Conservation (phyloP, 2,888 invertebrate genomes). For the Electrophaes corylata region DNA sequence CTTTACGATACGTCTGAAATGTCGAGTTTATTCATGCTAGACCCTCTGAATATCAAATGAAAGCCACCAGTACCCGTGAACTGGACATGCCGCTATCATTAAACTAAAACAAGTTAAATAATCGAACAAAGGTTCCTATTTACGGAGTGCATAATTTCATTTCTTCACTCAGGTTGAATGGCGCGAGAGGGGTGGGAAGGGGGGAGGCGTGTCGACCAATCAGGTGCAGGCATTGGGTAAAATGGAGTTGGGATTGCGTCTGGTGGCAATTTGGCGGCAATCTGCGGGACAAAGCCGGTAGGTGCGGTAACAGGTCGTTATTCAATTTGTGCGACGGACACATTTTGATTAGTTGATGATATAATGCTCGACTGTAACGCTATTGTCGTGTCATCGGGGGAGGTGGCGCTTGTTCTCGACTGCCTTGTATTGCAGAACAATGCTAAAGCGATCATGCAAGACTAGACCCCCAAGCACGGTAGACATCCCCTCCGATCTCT, state of each 20-base stretch:
- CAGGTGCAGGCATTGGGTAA: slow-evolving; percentile 73
- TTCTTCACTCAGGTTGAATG: slow-evolving; percentile 53
- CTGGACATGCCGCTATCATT: slow-evolving; percentile 46
- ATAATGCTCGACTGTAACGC: slow-evolving; percentile 62
- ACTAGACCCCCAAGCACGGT: no score
- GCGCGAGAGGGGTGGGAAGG: slow-evolving; percentile 43
- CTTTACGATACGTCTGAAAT: no score
- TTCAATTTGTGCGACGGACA: slow-evolving; percentile 78
- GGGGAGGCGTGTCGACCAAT: slow-evolving; percentile 75
- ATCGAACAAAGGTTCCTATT: slow-evolving; percentile 70
- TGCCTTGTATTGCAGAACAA: background rate
- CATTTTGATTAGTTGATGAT: slow-evolving; percentile 74
- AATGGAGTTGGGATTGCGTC: slow-evolving; percentile 74
- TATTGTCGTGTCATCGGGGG: slow-evolving; percentile 43
- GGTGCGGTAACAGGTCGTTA: slow-evolving; percentile 76
- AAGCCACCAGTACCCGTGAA: slow-evolving; percentile 24
- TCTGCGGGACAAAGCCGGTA: slow-evolving; percentile 75
- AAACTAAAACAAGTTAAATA: slow-evolving; percentile 59
- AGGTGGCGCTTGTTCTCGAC: slow-evolving; percentile 9
- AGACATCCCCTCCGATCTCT: no score
- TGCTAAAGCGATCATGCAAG: no score
- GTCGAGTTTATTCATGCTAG: no score
- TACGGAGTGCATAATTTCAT: slow-evolving; percentile 79
- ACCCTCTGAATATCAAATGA: no score
- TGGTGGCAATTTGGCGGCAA: slow-evolving; percentile 79